Base-by-base conservation (phyloP, 1,140 invertebrate species). In the Babylonia areolata region DNA sequence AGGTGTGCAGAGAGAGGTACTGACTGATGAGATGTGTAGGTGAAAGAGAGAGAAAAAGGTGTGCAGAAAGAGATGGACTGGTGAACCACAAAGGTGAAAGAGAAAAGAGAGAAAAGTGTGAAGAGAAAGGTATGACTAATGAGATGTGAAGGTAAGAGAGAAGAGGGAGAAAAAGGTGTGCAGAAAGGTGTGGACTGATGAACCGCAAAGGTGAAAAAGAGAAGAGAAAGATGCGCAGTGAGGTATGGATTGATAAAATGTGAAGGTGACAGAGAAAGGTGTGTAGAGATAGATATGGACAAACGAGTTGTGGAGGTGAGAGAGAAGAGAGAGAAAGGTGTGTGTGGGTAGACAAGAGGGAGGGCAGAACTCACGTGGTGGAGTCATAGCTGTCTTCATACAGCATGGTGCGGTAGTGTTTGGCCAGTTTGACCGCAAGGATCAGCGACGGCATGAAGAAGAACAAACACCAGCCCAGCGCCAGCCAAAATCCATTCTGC, bases 401-500 rank as follows among this genome's bases (percentile, higher is more conserved):
- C 12, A 86, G 85, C 91, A 92, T 91, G 6, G 64, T 79, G 31
- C 89, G 83, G 75, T 88, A 89, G 71, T 90, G 86, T 81, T 91
- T 91, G 83, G 97, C 96, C 89, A 98, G 95, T 89, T 97, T 97
- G 81, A 97, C 96, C 85, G 96, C 96, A 73, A 97, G 95, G 81
- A 97, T 94, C 89, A 98, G 96, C 39, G 97, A 96, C 37, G 97
- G 97, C 88, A 97, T 95, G 93, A 97, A 97, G 77, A 98, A 95
- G 78, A 98, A 90, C 82, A 97, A 94, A 91, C 97, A 97, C 95
- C 97, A 97, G 69, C 97, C 96, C 83, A 97, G 95, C 88, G 97
- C 97, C 87, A 97, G 96, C 97, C 97, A 98, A 94, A 97, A 98
- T 82, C 97, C 97, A 95, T 98, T 98, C 97, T 98, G 94, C 28